These are phyloP conservation scores for Suncus etruscus DNA, from an alignment of 2,113 vertebrate genomes.

Conservation along the genomic window DNA sequence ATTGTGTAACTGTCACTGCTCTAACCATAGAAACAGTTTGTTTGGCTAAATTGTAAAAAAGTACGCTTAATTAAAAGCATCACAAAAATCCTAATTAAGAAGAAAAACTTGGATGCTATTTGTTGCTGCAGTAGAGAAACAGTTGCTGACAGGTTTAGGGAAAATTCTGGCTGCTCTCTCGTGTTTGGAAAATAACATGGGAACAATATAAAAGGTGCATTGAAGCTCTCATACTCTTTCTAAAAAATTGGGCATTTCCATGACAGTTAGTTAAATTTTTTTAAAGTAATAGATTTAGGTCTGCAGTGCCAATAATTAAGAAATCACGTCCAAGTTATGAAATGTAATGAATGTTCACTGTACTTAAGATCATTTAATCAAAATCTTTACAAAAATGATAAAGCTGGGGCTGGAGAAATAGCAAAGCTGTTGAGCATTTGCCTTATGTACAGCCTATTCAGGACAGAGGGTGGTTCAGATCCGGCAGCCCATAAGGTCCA, in stretches of 20 bases:
- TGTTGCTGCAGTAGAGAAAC: not conserved
- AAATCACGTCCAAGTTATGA: not conserved
- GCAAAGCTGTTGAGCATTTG: too few species aligned
- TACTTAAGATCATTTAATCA: too few species aligned
- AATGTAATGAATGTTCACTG: too few species aligned
- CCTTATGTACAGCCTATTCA: too few species aligned
- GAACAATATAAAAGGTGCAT: not conserved
- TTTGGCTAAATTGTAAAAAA: not conserved
- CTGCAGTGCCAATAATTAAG: not conserved
- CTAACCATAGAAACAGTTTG: not conserved
- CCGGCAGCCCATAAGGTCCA: too few species aligned
- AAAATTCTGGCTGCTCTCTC: not conserved
- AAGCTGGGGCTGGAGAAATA: too few species aligned
- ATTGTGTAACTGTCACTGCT: not conserved
- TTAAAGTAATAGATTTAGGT: not conserved
- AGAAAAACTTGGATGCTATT: not conserved
- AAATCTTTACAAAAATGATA: too few species aligned
- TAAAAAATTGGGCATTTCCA: not conserved
- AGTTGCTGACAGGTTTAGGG: not conserved
- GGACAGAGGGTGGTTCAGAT: too few species aligned
- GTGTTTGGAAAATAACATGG: slow-evolving; percentile 17
- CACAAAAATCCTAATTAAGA: not conserved
- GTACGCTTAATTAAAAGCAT: slow-evolving; percentile 15
- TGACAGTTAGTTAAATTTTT: not conserved
- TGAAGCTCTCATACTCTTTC: not conserved